Evolutionary conservation across 2,797 vertebrate species (phyloP), one percentile per base, ranked within the genome.

Genomic region (Florisuga fusca): DNA sequence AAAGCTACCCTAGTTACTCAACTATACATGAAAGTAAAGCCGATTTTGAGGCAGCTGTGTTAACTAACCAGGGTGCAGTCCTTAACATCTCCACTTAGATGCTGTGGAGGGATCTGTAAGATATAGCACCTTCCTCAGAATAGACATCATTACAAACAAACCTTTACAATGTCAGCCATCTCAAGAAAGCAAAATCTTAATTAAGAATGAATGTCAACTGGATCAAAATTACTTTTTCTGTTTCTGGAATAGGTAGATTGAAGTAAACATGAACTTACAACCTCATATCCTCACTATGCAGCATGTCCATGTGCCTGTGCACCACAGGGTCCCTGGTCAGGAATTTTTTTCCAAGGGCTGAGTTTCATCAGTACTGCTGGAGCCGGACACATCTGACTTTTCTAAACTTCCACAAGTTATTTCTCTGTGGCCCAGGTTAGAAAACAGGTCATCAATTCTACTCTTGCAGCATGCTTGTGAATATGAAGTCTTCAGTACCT

Each of bases 211-310:
- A 19, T 17, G 36, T 58, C 4, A 4, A 14, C 8, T 14, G 7
- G 4, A 15, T 62, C 17, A 10, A 51, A 53, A 36, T 12, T 9
- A 23, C 26, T 25, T 2, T 9, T 23, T 22, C 66, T 10, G 20
- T 33, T 66, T 11, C 33, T 38, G 67, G 74, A 43, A 7, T 1
- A 50, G 58, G 21, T 77, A 87, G 77, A 33, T 36, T 0, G 38
- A 21, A 3, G 1, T 15, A 21, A 33, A 57, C 0, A 2, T 22
- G 72, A 29, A 6, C 13, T 5, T 2, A 4, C 2, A 54, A 29
- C 7, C 15, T 5, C 2, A 4, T 2, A 54, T 4, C 36, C 64
- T 31, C 0, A 2, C n/a, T 12, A 46, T 12, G 10, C 84, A 26
- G 66, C 15, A 26, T 73, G 38, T 41, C 38, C 43, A 7, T 31